These are phyloP conservation scores for Hydrophis major DNA, from an alignment of 2,797 vertebrate genomes.

Conservation along the genomic window DNA sequence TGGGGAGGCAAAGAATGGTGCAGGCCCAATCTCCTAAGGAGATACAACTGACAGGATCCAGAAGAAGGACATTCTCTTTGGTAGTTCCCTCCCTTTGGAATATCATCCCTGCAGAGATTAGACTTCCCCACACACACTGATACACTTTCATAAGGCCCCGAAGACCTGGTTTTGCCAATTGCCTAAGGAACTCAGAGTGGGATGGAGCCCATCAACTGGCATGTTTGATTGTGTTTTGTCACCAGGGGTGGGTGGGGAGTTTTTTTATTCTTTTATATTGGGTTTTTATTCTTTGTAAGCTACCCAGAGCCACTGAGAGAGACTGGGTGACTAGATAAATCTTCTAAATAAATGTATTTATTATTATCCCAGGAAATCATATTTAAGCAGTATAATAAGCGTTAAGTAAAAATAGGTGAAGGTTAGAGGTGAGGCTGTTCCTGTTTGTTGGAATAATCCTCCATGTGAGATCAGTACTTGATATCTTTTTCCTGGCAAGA, in stretches of 20 bases:
- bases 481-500: slow-evolving; percentile 41
- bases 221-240: neutral
- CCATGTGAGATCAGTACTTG: neutral
- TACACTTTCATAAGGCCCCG: neutral
- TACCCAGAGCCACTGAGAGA: neutral
- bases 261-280: neutral
- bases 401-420: slow-evolving; percentile 55
- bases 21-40: neutral
- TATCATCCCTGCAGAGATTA: neutral
- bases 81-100: neutral
- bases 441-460: slow-evolving; percentile 29
- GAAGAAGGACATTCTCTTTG: neutral
- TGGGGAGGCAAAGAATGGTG: neutral
- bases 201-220: neutral
- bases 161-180: neutral
- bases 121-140: neutral
- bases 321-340: neutral
- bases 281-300: neutral
- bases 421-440: slow-evolving; percentile 35
- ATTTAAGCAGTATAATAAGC: slow-evolving; percentile 48
- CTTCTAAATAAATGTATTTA: slow-evolving; percentile 10
- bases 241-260: neutral
- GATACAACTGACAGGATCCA: neutral
- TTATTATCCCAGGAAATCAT: slow-evolving; percentile 45
- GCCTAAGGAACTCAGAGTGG: neutral